Evolutionary conservation across 2,113 vertebrate species (phyloP), one percentile per base, ranked within the genome.

Genomic region (Cervus canadensis): DNA sequence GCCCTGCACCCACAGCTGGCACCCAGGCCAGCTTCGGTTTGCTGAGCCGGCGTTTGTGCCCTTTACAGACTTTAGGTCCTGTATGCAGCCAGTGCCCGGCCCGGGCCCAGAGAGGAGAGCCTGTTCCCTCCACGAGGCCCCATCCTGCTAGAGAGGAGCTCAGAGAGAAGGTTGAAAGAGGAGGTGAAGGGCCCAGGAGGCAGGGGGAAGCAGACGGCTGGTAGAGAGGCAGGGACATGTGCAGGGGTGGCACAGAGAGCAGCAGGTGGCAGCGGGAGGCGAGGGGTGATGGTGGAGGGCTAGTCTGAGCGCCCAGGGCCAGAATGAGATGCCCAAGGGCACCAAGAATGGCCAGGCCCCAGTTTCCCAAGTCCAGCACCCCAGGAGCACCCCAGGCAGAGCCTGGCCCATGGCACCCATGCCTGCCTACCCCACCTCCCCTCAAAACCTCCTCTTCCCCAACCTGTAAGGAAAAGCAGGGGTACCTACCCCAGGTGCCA

Each of bases 401-500:
- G 50, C 19, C 79, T 6, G 9, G 43, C 26, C 79, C 62, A 2
- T 0, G 11, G 48, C 23, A 30, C 9, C 56, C 56, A 45, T 2
- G 30, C 33, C 52, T 23, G 11, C 15, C 23, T 14, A 2, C 15
- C 23, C 15, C 6, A 4, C 54, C 13, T 56, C 60, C 76, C 21
- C 59, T 5, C 0, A 14, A 25, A n/a, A 4, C 17, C 45, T 28
- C 45, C 36, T 28, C 57, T 57, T 50, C 78, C 90, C 59, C 59
- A 60, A 60, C 9, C 56, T 84, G 45, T 57, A 96, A 97, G 33
- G 81, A 82, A 71, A 92, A 97, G 48, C 56, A 56, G 54, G 48
- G 81, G 78, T 87, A 98, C 99, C 99, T 99, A 99, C 99, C 99
- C 99, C 99, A n/a, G 99, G 97, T 96, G 99, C 98, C 59, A 99